These are phyloP conservation scores for Arenaria interpres DNA, from an alignment of 2,113 vertebrate genomes.

Conservation along the genomic window DNA sequence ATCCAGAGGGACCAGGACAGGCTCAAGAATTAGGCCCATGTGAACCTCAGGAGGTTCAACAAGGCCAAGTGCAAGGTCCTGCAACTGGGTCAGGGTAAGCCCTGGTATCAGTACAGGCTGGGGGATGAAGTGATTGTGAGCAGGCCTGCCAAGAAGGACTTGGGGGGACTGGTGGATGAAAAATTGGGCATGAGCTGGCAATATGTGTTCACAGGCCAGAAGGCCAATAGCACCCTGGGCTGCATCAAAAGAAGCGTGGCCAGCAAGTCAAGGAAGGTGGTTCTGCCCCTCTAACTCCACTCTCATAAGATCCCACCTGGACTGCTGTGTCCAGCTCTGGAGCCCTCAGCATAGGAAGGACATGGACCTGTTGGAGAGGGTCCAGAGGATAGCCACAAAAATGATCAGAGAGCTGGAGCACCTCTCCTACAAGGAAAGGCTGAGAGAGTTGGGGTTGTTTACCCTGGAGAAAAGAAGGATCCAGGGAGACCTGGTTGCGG, in stretches of 20 bases:
- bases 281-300: not conserved
- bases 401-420: not conserved
- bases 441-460: not conserved
- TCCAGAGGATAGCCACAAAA: not conserved
- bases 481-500: not conserved
- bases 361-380: not conserved
- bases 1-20: not conserved
- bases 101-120: not conserved
- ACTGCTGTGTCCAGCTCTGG: not conserved
- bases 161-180: not conserved
- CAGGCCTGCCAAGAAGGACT: fast-evolving
- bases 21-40: not conserved
- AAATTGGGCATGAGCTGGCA: fast-evolving
- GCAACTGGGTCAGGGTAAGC: not conserved
- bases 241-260: fast-evolving
- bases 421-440: not conserved
- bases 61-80: not conserved
- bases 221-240: not conserved
- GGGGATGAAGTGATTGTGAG: not conserved
- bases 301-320: not conserved
- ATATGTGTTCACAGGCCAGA: fast-evolving
- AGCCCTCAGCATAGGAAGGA: fast-evolving
- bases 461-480: not conserved
- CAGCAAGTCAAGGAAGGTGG: not conserved
- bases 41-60: not conserved